Evolutionary conservation across 53 echinoderm and acorn worm genomes (phyloP), one percentile per base, ranked within the genome.

Genomic region (Astropecten irregularis): DNA sequence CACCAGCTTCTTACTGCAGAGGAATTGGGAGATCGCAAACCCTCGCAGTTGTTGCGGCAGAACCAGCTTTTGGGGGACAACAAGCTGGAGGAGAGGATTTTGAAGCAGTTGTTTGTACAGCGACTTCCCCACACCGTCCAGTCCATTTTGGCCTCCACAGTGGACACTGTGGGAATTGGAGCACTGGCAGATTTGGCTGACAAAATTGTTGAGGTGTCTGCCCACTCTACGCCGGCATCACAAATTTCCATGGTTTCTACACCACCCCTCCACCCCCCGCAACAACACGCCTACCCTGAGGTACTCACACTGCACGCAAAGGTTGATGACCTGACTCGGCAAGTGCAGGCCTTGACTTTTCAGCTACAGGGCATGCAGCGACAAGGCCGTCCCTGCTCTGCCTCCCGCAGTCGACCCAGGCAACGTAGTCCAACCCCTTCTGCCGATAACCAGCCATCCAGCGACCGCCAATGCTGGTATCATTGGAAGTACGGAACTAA

Each of bases 41-140:
- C 54, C 10, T 54, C 54, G 19, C 54, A 54, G 54, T 18, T 54
- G 9, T n/a, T 54, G 10, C 54, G n/a, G 9, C 54, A 18, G 8
- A 54, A 9, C 8, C 54, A 54, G n/a, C 15, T 68, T 14, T 52
- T 81, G 3, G 87, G 69, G 5, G 81, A 67, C 26, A 27, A 30
- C 33, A 52, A 29, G 19, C 59, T 87, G 4, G 69, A 87, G 66
- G 26, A 55, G 15, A 54, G 68, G 27, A 81, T 87, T 10, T 40
- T 87, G 37, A 87, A 68, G 26, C 69, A 81, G 21, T 36, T 87
- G 23, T 87, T 87, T n/a, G n/a, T n/a, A n/a, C n/a, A n/a, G n/a
- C n/a, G n/a, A n/a, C n/a, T n/a, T n/a, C n/a, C n/a, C n/a, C n/a
- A n/a, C n/a, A n/a, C n/a, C n/a, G n/a, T n/a, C n/a, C n/a, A n/a